phyloP scores from a whole-genome alignment of 2,888 invertebrate genomes.

The Empis livida region DNA sequence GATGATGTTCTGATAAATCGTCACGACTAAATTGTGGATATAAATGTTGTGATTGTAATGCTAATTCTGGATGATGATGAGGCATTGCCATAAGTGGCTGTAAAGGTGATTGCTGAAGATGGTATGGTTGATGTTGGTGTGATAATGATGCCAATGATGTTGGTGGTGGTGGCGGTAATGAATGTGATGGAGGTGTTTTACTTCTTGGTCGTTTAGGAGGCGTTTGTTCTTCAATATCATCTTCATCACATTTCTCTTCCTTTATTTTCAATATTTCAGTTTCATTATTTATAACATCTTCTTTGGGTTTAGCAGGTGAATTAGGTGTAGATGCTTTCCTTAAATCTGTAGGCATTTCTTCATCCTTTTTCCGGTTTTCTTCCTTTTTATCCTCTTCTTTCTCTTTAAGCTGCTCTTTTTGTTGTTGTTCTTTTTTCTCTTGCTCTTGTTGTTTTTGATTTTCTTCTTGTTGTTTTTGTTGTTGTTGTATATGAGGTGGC shows the following conservation, averaged over 20 bases:
- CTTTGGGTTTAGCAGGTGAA: slow-evolving; percentile 20
- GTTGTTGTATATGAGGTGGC: slow-evolving; percentile 11
- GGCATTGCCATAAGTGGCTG: slow-evolving; percentile 28
- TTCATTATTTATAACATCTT: slow-evolving; percentile 19
- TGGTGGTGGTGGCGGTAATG: slow-evolving; percentile 15
- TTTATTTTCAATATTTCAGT: slow-evolving; percentile 28
- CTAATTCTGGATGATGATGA: slow-evolving; percentile 38
- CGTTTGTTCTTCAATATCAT: slow-evolving; percentile 14
- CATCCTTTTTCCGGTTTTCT: slow-evolving; percentile 15
- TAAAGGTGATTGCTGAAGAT: slow-evolving; percentile 35
- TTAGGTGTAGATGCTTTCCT: slow-evolving; percentile 25
- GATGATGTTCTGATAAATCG: slow-evolving; percentile 24
- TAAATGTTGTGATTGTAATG: slow-evolving; percentile 39
- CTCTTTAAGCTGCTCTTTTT: background rate
- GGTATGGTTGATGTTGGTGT: slow-evolving; percentile 23
- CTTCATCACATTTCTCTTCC: slow-evolving; percentile 23
- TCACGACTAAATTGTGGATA: slow-evolving; percentile 30
- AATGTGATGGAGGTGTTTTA: slow-evolving; percentile 7
- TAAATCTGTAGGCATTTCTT: slow-evolving; percentile 32
- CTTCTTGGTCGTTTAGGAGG: background rate
- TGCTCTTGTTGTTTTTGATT: background rate
- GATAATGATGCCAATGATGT: slow-evolving; percentile 21
- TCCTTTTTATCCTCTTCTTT: background rate
- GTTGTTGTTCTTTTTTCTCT: background rate
- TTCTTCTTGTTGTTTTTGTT: background rate